Evolutionary conservation across 2,888 invertebrate species (phyloP), one percentile per base, ranked within the genome.

Genomic region (Sphaeridia pumilis): DNA sequence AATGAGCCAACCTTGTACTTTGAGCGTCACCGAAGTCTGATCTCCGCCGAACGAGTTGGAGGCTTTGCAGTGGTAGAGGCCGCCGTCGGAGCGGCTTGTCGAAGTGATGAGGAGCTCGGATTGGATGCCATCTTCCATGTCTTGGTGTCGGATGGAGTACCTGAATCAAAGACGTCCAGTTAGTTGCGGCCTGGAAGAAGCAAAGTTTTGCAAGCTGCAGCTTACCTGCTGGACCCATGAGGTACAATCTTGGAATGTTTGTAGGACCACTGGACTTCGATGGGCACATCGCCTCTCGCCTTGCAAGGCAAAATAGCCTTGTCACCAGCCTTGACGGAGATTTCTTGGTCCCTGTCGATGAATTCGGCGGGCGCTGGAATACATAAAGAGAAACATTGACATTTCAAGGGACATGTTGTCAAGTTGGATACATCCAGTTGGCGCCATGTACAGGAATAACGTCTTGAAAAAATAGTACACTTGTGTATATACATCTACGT

Each of bases 1-100:
- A n/a, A n/a, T n/a, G n/a, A n/a, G n/a, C n/a, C n/a, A n/a, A 86
- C 87, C 84, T 75, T 92, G 87, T 26, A 93, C 87, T 48, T 89
- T 83, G 56, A 93, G 77, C 68, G 89, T 86, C 69, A 90, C 86
- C 49, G 84, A 82, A 81, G 89, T 86, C 70, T 87, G 84, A 67
- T 90, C 92, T 65, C 84, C 83, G 7, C 93, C 94, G 68, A 87
- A 93, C 46, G 84, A 78, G 72, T 93, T 94, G 35, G 83, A 83
- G 0, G 89, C 89, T 58, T 83, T 79, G 70, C 93, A 93, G 48
- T 86, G 83, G 69, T 90, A 83, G 49, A 85, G 80, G 10, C 89
- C 90, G 1, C 90, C 87, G 72, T 93, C 92, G 68, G 86, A 85
- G 55, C 90, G 76, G 65, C 84, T 84, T 14, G 88, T 87, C 65